These are phyloP conservation scores for Cremastinae sp. DNA, from an alignment of 2,888 invertebrate genomes.

Conservation along the genomic window DNA sequence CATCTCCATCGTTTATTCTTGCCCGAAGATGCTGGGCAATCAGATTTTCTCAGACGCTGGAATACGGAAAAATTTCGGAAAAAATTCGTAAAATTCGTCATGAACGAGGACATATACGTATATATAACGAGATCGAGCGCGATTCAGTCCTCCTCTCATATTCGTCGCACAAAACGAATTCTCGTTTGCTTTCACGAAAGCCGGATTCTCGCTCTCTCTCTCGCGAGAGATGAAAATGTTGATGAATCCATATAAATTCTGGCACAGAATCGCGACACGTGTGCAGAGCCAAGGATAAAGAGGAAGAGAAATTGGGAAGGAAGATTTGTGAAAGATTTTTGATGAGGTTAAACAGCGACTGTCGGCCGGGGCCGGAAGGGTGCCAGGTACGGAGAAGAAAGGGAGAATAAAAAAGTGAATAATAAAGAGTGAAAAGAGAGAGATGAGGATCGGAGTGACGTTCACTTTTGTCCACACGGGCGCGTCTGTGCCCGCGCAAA, in stretches of 20 bases:
- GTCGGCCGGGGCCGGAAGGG: neutral
- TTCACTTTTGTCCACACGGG: conserved; percentile 5
- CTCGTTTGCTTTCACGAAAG: too few species aligned
- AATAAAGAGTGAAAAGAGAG: too few species aligned
- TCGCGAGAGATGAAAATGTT: neutral
- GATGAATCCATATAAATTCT: neutral
- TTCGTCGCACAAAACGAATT: too few species aligned
- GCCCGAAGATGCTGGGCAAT: conserved; percentile 8
- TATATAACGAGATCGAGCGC: too few species aligned
- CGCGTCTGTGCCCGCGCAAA: conserved; percentile 26
- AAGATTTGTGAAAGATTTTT: conserved; percentile 3
- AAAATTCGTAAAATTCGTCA: neutral
- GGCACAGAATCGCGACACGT: neutral
- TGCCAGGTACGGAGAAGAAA: neutral
- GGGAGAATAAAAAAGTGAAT: conserved; percentile 27
- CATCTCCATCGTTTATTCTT: neutral
- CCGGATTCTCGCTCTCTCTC: too few species aligned
- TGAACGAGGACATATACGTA: too few species aligned
- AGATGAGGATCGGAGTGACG: conserved; percentile 34
- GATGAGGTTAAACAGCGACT: conserved; percentile 18
- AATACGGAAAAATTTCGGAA: too few species aligned
- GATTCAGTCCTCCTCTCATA: too few species aligned
- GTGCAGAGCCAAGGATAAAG: neutral
- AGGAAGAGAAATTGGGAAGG: neutral
- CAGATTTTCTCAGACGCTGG: conserved; percentile 2